phyloP scores from a whole-genome alignment of 2,888 invertebrate species.

The Electrophaes corylata region DNA sequence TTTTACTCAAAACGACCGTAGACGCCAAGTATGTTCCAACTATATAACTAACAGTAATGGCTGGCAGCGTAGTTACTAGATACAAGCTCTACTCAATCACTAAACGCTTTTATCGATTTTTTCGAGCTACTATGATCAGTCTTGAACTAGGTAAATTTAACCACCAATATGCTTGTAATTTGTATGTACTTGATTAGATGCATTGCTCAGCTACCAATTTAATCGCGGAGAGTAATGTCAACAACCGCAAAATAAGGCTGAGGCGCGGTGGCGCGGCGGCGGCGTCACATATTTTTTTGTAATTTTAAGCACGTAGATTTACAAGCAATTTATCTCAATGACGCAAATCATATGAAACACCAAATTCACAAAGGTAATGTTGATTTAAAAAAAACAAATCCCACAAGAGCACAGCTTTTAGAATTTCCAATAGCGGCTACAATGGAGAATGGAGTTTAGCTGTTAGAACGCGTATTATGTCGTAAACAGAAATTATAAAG shows the following conservation, averaged over 20 bases:
- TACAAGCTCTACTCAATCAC: conserved; percentile 1
- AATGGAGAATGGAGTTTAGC: conserved; percentile 27
- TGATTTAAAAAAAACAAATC: neutral
- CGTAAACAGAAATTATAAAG: neutral
- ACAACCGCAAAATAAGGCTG: conserved; percentile 51
- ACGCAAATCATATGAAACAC: neutral
- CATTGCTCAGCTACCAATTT: conserved; percentile 42
- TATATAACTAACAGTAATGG: conserved; percentile 5
- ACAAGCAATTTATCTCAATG: neutral
- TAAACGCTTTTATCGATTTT: conserved; percentile 13
- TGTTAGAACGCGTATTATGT: conserved; percentile 8
- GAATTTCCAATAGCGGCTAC: conserved; percentile 15
- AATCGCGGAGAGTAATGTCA: conserved; percentile 50
- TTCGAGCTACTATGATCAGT: neutral
- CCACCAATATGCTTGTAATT: neutral
- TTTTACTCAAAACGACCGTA: neutral
- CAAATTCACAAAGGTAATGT: neutral
- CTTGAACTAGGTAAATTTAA: neutral
- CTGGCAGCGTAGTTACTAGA: conserved; percentile 10
- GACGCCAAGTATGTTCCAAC: conserved; percentile 3
- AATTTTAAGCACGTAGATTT: conserved; percentile 5
- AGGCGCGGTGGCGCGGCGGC: conserved; percentile 30
- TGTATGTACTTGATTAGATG: neutral
- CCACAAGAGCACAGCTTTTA: conserved; percentile 1
- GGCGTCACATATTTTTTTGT: conserved; percentile 24